phyloP scores from a whole-genome alignment of 2,888 invertebrate genomes.

The Protula sp. region DNA sequence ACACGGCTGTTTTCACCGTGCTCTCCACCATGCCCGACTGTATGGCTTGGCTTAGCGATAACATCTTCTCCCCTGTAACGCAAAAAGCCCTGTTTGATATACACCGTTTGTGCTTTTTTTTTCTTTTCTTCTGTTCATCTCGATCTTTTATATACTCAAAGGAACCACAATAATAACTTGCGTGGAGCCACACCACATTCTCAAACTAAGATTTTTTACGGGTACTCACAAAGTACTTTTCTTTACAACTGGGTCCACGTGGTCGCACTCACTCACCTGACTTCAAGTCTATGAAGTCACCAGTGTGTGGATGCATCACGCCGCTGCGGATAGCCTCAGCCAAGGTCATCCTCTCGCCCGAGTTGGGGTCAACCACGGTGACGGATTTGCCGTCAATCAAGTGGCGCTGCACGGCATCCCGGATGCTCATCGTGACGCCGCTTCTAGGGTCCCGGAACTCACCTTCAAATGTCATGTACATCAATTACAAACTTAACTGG shows the following conservation, averaged over 20 bases:
- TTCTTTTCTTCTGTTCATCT: too few relatives aligned
- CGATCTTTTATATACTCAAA: too few relatives aligned
- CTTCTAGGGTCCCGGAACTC: constrained; percentile 67
- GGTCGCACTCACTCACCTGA: too few relatives aligned
- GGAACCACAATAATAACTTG: too few relatives aligned
- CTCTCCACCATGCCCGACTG: constrained; percentile 39
- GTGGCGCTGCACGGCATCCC: constrained; percentile 65
- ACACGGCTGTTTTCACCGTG: constrained; percentile 67
- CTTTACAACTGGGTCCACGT: too few relatives aligned
- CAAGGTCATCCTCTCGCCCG: constrained; percentile 54
- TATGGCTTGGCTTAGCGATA: constrained; percentile 56
- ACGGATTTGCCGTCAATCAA: constrained; percentile 41
- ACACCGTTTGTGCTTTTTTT: too few relatives aligned
- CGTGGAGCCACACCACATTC: too few relatives aligned
- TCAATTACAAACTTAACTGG: too few relatives aligned
- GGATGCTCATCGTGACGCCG: constrained; percentile 72
- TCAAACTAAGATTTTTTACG: too few relatives aligned
- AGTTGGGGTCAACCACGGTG: constrained; percentile 37
- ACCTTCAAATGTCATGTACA: too few relatives aligned
- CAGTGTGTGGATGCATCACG: constrained; percentile 73
- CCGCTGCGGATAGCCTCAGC: constrained; percentile 57
- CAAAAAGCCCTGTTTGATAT: too few relatives aligned
- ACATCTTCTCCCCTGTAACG: constrained; percentile 59
- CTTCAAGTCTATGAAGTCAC: constrained; percentile 72
- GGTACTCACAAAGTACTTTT: too few relatives aligned